Base-by-base conservation (phyloP, 2,113 vertebrate genomes). In the Rhizomys pruinosus region DNA sequence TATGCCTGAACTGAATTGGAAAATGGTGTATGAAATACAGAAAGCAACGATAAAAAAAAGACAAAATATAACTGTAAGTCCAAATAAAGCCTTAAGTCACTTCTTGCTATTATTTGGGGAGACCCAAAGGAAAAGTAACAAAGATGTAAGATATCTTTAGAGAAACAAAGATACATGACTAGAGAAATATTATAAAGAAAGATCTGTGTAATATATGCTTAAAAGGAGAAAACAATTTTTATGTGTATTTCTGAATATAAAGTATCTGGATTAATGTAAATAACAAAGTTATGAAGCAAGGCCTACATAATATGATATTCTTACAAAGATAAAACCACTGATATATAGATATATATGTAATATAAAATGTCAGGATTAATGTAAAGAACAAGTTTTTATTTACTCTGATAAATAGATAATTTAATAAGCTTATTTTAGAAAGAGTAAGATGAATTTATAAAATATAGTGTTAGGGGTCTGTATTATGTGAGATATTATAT, bases 401-500 rank as follows among this genome's bases (percentile, higher is more conserved):
- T 1, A 68, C 3, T 57, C 13, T 92, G 17, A 3, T 22, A 23
- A 85, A 74, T 6, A 82, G 7, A 32, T 66, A 6, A 74, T 42
- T 90, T 88, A 86, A 88, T 34, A 20, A 29, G 11, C 86, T 94
- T 72, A 85, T 68, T 29, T 92, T 85, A 74, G 32, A 9, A 10
- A 78, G 17, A 71, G 4, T 61, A 47, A 59, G 78, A n/a, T 27
- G 9, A 63, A 73, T 22, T 89, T 79, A 71, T 66, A 89, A 79
- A 27, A 66, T 32, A 32, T 1, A 66, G 27, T 25, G 64, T 9
- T 39, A n/a, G 6, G 22, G n/a, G 37, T 68, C n/a, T 92, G 22
- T 71, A 27, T 76, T 68, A 71, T 32, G 34, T 32, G 17, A 92
- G 86, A 42, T 78, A 47, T 0, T 47, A 73, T 9, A 81, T 25